Conservation (phyloP, 1,140 invertebrate genomes). For the Prorops nasuta region DNA sequence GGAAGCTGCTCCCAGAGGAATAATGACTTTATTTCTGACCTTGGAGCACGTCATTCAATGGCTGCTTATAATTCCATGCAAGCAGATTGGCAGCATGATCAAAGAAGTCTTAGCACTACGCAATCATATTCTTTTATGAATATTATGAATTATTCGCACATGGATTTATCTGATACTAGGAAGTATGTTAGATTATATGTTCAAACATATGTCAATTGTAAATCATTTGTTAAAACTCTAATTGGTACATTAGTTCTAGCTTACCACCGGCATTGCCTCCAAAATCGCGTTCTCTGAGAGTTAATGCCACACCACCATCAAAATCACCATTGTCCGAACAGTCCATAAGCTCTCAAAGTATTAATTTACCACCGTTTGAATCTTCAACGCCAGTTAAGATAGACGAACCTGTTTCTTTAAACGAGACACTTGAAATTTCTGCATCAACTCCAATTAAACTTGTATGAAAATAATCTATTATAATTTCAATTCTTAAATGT, state of each 20-base stretch:
- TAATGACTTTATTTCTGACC: conserved; percentile 66
- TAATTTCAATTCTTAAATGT: no score
- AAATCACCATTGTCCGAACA: conserved; percentile 49
- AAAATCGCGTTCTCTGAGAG: conserved; percentile 61
- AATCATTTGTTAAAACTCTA: no score
- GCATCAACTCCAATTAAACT: conserved; percentile 32
- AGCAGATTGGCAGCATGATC: conserved; percentile 65
- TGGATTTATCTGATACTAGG: conserved; percentile 47
- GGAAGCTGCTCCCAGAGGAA: conserved; percentile 81
- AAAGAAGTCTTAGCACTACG: conserved; percentile 60
- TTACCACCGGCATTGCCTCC: conserved; percentile 77
- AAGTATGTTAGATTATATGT: conserved; percentile 35
- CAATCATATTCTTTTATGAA: conserved; percentile 63
- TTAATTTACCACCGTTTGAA: conserved; percentile 30
- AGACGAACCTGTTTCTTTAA: conserved; percentile 25
- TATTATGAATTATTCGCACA: conserved; percentile 55
- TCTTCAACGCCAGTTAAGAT: conserved; percentile 46
- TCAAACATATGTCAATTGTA: no score
- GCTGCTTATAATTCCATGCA: conserved; percentile 75
- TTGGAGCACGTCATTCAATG: conserved; percentile 71
- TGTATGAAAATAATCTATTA: no score
- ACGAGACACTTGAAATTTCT: conserved; percentile 39
- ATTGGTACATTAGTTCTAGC: conserved; percentile 49
- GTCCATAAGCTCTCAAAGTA: conserved; percentile 39
- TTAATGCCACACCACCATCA: conserved; percentile 49